phyloP scores from a whole-genome alignment of 2,888 invertebrate genomes.

The Zaprionus obscuricornis region DNA sequence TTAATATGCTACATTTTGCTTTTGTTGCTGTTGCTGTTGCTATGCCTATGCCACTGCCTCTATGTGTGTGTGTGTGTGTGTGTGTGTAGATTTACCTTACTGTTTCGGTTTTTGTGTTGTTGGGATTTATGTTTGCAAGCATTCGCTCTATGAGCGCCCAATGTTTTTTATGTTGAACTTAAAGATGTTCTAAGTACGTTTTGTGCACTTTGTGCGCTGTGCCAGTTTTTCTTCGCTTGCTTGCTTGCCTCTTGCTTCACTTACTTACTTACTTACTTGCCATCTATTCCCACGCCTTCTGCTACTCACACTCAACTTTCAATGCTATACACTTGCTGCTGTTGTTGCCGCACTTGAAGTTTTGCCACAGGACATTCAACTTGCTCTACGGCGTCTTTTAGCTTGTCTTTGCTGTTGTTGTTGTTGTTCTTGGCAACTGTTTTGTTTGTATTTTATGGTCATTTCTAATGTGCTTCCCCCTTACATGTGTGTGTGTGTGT shows the following conservation, averaged over 20 bases:
- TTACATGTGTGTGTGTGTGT: slow-evolving; percentile 7
- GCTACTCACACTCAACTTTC: slow-evolving; percentile 20
- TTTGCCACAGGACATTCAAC: slow-evolving; percentile 65
- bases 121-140: slow-evolving; percentile 72
- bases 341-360: slow-evolving; percentile 63
- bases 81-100: slow-evolving; percentile 41
- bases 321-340: slow-evolving; percentile 21
- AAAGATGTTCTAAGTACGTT: slow-evolving; percentile 73
- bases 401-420: slow-evolving; percentile 24
- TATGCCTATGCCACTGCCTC: slow-evolving; percentile 11
- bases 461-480: slow-evolving; percentile 60
- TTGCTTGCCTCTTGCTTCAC: neutral
- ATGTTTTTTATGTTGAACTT: slow-evolving; percentile 75
- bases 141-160: slow-evolving; percentile 62
- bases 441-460: slow-evolving; percentile 77
- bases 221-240: slow-evolving; percentile 50
- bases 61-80: slow-evolving; percentile 3
- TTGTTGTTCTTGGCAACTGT: slow-evolving; percentile 70
- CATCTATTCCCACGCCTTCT: neutral
- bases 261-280: neutral
- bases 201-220: slow-evolving; percentile 59
- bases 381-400: slow-evolving; percentile 35
- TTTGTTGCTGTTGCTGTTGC: slow-evolving; percentile 52
- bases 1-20: slow-evolving; percentile 61
- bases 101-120: slow-evolving; percentile 52